Evolutionary conservation across 2,888 invertebrate genomes (phyloP).

Genomic region (Hemistola chrysoprasaria): DNA sequence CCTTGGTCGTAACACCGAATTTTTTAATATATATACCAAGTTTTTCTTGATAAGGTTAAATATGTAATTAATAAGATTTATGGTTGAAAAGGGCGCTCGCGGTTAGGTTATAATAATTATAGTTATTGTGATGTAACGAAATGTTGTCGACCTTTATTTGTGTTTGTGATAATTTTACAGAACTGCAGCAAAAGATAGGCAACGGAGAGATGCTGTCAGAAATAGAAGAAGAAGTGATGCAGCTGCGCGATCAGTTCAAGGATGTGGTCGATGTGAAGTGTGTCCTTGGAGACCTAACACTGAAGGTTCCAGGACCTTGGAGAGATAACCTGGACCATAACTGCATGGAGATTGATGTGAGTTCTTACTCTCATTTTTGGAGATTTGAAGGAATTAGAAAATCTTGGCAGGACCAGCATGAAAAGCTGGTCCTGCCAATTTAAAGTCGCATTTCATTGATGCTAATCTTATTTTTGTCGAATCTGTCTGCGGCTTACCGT

Average conservation of each 20-base stretch:
- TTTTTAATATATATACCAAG: too few species aligned
- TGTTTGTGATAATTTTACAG: constrained; percentile 14
- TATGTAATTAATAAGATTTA: too few species aligned
- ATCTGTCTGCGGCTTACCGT: too few species aligned
- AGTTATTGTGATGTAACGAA: neutral
- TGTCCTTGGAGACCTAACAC: constrained; percentile 17
- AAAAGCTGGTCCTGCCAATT: too few species aligned
- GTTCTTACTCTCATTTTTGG: too few species aligned
- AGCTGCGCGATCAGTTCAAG: constrained; percentile 4
- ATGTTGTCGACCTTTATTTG: neutral
- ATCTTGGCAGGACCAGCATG: too few species aligned
- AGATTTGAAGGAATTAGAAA: too few species aligned
- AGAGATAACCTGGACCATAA: constrained; percentile 33
- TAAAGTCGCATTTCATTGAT: neutral
- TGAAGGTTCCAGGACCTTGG: constrained; percentile 27
- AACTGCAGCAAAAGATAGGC: constrained; percentile 10
- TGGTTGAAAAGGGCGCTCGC: too few species aligned
- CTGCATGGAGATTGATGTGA: constrained; percentile 31
- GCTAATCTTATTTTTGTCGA: neutral
- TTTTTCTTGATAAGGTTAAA: too few species aligned
- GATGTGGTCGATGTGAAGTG: constrained; percentile 32
- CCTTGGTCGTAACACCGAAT: too few species aligned
- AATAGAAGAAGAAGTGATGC: constrained; percentile 25
- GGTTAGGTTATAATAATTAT: too few species aligned
- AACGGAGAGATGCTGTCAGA: constrained; percentile 7